Conservation (phyloP, 2,888 invertebrate genomes). For the Cantharis lateralis region DNA sequence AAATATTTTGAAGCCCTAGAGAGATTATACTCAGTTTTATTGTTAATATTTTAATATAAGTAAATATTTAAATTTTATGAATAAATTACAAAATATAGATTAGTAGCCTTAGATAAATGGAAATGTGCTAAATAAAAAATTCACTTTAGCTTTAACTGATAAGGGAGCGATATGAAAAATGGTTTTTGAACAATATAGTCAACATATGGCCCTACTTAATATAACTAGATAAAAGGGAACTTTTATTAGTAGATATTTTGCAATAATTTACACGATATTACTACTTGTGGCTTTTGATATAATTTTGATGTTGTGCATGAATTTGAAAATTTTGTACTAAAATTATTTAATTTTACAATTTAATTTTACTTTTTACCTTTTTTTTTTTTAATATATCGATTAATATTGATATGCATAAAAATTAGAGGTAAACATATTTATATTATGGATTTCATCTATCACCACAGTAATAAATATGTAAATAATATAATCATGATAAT, state of each 20-base stretch:
- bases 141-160: not conserved
- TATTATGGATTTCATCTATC: no score
- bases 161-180: not conserved
- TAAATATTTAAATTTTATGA: not conserved
- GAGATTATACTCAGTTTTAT: not conserved
- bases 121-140: not conserved
- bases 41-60: not conserved
- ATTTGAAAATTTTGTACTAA: not conserved
- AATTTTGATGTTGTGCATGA: not conserved
- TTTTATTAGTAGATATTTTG: not conserved
- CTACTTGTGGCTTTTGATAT: not conserved
- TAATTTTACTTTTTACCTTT: not conserved
- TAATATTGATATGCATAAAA: no score
- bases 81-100: not conserved
- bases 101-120: not conserved
- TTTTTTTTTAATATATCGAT: no score
- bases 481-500: no score
- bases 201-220: constrained; percentile 1
- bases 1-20: not conserved
- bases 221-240: not conserved
- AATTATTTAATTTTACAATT: not conserved
- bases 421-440: no score
- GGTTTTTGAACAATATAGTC: not conserved
- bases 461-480: no score
- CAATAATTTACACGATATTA: not conserved